Base-by-base conservation (phyloP, 2,888 invertebrate genomes). In the Pachymerium ferrugineum region DNA sequence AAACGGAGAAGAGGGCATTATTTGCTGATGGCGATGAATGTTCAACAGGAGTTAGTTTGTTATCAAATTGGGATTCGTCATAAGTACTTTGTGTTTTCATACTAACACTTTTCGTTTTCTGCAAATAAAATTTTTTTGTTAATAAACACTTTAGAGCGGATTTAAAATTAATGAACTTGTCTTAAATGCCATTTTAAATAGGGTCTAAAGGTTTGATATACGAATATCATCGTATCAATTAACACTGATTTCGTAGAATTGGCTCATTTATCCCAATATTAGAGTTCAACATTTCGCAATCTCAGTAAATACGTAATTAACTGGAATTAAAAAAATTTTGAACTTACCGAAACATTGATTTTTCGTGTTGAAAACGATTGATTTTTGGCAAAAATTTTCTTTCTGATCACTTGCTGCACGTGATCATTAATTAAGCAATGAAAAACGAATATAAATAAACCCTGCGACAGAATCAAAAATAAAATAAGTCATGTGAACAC, bases 381-480 rank as follows among this genome's bases (percentile, higher is more conserved):
- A 1, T 6, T 3, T 10, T 62, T 62, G 6, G 8, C 22, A 25
- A 54, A 54, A 12, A 54, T 6, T 54, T 54, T 54, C 10, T n/a
- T 22, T 5, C 12, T 28, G 5, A 62, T 3, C 10, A 25, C 62
- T 62, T 14, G 25, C 28, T 62, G 25, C 0, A 62, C 70, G 16
- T 31, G 28, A 29, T 69, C 70, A 30, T 69, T 69, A 16, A 10
- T 69, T 30, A 30, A 3, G 19, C 70, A 69, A 29, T 69, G 70
- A n/a, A 69, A 69, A 19, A 31, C n/a, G 70, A 69, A 69, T 16
- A 69, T 69, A 69, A 69, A 69, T n/a, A 69, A 33, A 19, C 70
- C 70, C 70, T 69, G 33, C n/a, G n/a, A n/a, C n/a, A n/a, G 38
- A 28, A 16, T 67, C 14, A 67, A 10, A 67, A 16, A 67, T 3